Percentiles rank a stretch among this genome's conserved stretches.
These are phyloP conservation scores for Deilephila porcellus DNA, from an alignment of 2,888 invertebrate genomes.

Conservation along the genomic window DNA sequence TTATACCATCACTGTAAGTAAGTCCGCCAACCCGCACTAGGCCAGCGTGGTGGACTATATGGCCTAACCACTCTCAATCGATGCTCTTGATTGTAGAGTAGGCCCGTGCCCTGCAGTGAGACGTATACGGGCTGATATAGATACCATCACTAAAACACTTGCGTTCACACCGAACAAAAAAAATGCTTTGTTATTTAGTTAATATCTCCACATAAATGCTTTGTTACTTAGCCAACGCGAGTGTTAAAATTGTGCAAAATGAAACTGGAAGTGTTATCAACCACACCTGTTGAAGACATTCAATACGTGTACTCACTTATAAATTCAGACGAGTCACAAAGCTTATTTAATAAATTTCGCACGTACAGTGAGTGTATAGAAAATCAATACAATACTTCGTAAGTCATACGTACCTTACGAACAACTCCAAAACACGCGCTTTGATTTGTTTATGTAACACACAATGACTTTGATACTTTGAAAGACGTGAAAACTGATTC, in stretches of 20 bases:
- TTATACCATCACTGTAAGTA: no score
- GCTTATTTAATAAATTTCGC: slow-evolving; percentile 26
- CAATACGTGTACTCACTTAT: slow-evolving; percentile 22
- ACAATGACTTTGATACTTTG: not conserved
- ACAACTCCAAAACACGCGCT: slow-evolving; percentile 13
- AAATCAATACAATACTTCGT: slow-evolving; percentile 26
- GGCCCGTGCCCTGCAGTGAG: no score
- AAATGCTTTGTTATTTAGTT: no score
- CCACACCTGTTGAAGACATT: slow-evolving; percentile 25
- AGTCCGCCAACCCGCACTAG: no score
- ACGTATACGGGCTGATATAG: no score
- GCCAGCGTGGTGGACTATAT: no score
- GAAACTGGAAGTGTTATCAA: slow-evolving; percentile 25
- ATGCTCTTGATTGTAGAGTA: no score
- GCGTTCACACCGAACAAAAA: no score
- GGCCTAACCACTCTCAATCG: no score
- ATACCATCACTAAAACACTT: no score
- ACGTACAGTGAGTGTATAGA: slow-evolving; percentile 25
- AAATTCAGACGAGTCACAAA: slow-evolving; percentile 22
- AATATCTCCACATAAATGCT: not conserved
- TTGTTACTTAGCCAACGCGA: not conserved
- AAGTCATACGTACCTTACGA: slow-evolving; percentile 12
- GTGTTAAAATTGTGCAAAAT: slow-evolving; percentile 13
- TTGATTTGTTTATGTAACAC: not conserved
- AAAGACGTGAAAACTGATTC: not conserved